A percentile compares a stretch with the other conserved stretches of the same genome.
Conservation (phyloP, 2,113 vertebrate species). For the Sciurus niger region DNA sequence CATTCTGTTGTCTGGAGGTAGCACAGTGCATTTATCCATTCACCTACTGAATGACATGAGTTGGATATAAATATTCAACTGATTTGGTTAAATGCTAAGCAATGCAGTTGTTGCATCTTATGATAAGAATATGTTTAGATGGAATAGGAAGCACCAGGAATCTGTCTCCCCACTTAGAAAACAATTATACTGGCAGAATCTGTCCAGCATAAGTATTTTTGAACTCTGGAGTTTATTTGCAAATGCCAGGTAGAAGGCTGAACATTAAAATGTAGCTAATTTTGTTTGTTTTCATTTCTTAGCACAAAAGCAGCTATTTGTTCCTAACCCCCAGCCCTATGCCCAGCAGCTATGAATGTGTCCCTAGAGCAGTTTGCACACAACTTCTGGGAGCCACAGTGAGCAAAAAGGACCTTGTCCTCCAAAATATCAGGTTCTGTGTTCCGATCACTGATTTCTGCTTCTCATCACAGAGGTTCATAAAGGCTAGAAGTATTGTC, state of each 20-base stretch:
- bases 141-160: neutral
- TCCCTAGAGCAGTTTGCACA: neutral
- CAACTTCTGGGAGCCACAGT: neutral
- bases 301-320: neutral
- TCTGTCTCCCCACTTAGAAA: neutral
- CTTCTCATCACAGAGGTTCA: neutral
- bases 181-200: neutral
- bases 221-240: neutral
- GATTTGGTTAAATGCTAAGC: neutral
- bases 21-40: neutral
- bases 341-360: neutral
- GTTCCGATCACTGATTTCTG: neutral
- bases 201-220: neutral
- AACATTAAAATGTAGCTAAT: neutral
- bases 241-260: neutral
- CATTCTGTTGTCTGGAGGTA: neutral
- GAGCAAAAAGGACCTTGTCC: neutral
- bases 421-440: neutral
- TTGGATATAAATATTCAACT: neutral
- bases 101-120: neutral
- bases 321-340: neutral
- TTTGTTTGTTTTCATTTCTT: constrained; percentile 3
- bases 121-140: neutral
- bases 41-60: neutral
- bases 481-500: neutral